Evolutionary conservation across 2,113 vertebrate species (phyloP).

Genomic region (Saguinus midas): DNA sequence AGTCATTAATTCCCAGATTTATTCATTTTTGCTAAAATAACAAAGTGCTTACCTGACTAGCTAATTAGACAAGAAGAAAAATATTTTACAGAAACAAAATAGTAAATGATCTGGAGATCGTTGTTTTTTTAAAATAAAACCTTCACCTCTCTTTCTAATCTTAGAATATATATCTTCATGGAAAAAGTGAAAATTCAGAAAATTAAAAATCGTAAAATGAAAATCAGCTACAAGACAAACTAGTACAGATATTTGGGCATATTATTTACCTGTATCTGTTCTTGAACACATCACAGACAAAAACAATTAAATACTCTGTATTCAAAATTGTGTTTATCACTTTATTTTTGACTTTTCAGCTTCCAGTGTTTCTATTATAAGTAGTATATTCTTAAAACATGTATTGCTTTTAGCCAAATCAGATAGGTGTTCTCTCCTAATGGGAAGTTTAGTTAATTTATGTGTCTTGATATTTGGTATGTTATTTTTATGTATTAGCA

Average conservation of each 20-base stretch:
- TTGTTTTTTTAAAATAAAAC: neutral
- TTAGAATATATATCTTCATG: neutral
- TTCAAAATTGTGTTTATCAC: neutral
- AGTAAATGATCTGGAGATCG: neutral
- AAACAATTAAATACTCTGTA: neutral
- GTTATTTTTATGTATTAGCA: neutral
- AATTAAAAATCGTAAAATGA: neutral
- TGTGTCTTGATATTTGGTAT: neutral
- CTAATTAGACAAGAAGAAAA: constrained; percentile 53
- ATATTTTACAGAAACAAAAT: neutral
- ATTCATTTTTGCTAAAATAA: constrained; percentile 63
- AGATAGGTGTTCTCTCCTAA: neutral
- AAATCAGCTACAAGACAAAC: neutral
- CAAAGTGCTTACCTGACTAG: constrained; percentile 51
- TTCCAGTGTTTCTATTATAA: neutral
- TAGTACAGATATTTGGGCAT: neutral
- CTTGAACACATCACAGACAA: neutral
- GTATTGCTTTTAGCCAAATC: neutral
- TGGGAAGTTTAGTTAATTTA: neutral
- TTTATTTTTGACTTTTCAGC: neutral
- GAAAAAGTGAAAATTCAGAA: neutral
- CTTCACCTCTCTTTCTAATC: neutral
- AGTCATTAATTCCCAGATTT: constrained; percentile 63
- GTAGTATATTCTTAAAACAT: neutral
- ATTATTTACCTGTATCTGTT: neutral